Evolutionary conservation across 2,113 vertebrate species (phyloP).

Genomic region (Ciconia stormi): DNA sequence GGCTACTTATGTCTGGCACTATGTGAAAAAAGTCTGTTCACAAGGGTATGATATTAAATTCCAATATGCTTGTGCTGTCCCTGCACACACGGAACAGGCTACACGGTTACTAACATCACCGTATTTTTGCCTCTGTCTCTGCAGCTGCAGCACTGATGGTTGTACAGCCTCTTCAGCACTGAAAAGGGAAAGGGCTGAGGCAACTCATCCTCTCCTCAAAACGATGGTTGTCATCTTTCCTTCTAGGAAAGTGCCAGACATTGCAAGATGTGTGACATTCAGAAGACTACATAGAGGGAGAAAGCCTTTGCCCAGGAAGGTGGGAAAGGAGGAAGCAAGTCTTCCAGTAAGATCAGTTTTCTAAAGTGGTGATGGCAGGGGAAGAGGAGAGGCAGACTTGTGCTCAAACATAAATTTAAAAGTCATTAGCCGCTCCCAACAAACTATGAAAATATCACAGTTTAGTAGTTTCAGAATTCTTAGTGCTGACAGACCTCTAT

Average conservation of each 20-base stretch:
- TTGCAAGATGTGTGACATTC: fast-evolving
- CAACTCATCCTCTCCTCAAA: not conserved
- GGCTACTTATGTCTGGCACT: not conserved
- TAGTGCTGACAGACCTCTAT: not conserved
- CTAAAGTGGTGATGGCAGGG: not conserved
- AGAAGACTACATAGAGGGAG: not conserved
- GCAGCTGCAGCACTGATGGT: not conserved
- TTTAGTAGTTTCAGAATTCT: not conserved
- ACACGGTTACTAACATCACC: not conserved
- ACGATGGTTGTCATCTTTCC: fast-evolving
- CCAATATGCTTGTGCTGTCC: not conserved
- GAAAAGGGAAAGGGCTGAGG: not conserved
- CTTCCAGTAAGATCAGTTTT: not conserved
- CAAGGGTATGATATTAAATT: not conserved
- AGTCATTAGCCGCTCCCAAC: not conserved
- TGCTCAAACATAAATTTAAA: not conserved
- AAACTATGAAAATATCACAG: not conserved
- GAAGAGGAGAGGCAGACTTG: not conserved
- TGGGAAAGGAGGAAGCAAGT: not conserved
- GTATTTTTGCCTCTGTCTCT: not conserved
- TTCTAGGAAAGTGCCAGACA: not conserved
- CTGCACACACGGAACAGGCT: not conserved
- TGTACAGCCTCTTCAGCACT: not conserved
- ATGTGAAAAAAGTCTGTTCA: not conserved
- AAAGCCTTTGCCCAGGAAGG: not conserved